These are phyloP conservation scores for Apodemus agrarius DNA, from an alignment of 2,797 vertebrate species.

Conservation along the genomic window DNA sequence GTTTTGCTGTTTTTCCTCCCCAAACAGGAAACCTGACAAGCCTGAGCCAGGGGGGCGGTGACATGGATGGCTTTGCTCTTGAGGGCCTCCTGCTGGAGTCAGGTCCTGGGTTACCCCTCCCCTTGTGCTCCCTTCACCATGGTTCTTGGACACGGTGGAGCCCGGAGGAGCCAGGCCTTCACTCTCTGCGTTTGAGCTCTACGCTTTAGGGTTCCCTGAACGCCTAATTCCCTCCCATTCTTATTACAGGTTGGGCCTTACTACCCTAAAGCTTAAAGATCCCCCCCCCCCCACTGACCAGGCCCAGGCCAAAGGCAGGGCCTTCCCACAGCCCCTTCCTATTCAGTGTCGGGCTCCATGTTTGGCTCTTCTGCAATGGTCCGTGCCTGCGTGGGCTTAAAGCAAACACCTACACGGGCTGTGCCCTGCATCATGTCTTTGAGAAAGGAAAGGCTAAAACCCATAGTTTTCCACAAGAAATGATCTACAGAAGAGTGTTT, in stretches of 20 bases:
- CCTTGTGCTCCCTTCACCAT: neutral
- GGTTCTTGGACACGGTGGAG: neutral
- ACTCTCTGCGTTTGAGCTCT: neutral
- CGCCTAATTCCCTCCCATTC: neutral
- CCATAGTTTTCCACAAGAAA: constrained; percentile 46
- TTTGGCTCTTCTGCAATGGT: neutral
- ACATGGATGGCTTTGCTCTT: neutral
- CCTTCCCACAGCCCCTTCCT: neutral
- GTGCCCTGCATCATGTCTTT: neutral
- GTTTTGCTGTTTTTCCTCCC: constrained; percentile 55
- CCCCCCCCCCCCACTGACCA: neutral
- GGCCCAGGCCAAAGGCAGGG: neutral
- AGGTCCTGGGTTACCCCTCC: neutral
- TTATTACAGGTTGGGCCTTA: neutral
- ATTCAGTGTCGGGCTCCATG: neutral
- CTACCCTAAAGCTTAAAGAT: neutral
- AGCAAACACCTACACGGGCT: constrained; percentile 22
- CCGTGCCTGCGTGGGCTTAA: neutral
- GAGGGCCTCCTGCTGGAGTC: neutral
- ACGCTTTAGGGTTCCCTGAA: neutral
- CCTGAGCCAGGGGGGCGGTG: constrained; percentile 22
- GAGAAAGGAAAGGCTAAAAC: neutral
- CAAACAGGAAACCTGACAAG: constrained; percentile 70
- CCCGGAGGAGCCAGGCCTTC: constrained; percentile 22
- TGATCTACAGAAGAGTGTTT: neutral